phyloP scores from a whole-genome alignment of 2,888 invertebrate species.

The Hoplodrina ambigua region DNA sequence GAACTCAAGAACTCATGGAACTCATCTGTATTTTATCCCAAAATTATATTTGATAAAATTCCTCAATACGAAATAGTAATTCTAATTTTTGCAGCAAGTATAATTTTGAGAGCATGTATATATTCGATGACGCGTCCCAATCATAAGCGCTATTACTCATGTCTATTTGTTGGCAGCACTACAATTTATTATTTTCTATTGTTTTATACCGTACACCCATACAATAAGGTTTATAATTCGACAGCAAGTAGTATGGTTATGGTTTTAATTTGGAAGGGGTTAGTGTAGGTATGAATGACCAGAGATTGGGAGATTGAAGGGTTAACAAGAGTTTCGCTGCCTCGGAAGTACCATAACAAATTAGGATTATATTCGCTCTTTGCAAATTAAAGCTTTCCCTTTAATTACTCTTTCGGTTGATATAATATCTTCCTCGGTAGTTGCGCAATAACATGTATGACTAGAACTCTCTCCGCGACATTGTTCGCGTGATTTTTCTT shows the following conservation, averaged over 20 bases:
- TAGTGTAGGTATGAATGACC: conserved; percentile 47
- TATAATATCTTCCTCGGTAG: conserved; percentile 3
- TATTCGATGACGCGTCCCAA: conserved; percentile 65
- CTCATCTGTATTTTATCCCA: no score
- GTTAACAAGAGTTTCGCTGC: conserved; percentile 31
- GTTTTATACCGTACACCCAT: background rate
- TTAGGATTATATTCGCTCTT: conserved; percentile 54
- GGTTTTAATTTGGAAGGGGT: conserved; percentile 52
- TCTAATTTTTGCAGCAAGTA: no score
- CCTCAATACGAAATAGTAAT: no score
- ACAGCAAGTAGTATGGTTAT: background rate
- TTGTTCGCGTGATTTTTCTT: no score
- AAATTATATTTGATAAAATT: no score
- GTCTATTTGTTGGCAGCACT: conserved; percentile 34
- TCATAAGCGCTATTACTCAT: conserved; percentile 69
- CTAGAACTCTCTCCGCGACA: no score
- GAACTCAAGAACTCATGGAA: no score
- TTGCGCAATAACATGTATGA: no score
- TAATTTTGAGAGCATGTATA: background rate
- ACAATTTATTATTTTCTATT: conserved; percentile 13
- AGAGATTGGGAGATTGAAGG: conserved; percentile 47
- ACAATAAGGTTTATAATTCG: conserved; percentile 9
- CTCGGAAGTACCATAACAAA: conserved; percentile 46
- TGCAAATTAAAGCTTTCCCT: conserved; percentile 42
- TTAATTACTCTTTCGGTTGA: conserved; percentile 50